A percentile compares a stretch with the other conserved stretches of the same genome.
Conservation (phyloP, 2,113 vertebrate genomes). For the Anhinga rufa region DNA sequence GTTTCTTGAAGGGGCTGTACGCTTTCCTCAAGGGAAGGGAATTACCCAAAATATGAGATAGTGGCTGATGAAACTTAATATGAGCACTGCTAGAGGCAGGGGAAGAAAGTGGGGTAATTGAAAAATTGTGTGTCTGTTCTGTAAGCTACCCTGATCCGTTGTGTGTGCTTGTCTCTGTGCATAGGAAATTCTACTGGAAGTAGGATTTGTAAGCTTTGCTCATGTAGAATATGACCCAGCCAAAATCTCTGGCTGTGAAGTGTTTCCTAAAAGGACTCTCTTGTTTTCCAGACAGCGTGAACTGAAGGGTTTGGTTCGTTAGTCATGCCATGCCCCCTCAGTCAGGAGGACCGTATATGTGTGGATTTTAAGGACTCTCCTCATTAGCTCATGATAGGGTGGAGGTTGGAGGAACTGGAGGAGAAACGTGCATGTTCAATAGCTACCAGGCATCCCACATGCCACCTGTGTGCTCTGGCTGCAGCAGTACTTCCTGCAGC, state of each 20-base stretch:
- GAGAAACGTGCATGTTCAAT: accelerated
- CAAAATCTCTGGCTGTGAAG: not conserved
- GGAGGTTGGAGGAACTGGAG: not conserved
- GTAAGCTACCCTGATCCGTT: not conserved
- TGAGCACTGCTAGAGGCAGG: not conserved
- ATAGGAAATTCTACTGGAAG: not conserved
- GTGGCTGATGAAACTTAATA: not conserved
- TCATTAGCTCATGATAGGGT: not conserved
- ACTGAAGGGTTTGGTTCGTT: not conserved
- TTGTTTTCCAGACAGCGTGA: not conserved
- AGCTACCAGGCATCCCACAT: accelerated
- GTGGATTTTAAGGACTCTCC: not conserved
- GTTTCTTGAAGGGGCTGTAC: not conserved
- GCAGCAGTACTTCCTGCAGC: not conserved
- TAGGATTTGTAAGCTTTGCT: not conserved
- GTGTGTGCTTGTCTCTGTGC: not conserved
- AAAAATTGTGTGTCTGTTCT: not conserved
- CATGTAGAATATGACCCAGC: not conserved
- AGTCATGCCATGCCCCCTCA: not conserved
- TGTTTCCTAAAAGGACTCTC: not conserved
- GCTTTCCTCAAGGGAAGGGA: not conserved
- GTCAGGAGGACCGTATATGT: accelerated
- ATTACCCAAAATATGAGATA: slow-evolving; percentile 24
- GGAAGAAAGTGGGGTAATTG: not conserved
- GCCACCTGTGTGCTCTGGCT: not conserved